phyloP scores from a whole-genome alignment of 2,888 invertebrate genomes.

The Carabus problematicus region DNA sequence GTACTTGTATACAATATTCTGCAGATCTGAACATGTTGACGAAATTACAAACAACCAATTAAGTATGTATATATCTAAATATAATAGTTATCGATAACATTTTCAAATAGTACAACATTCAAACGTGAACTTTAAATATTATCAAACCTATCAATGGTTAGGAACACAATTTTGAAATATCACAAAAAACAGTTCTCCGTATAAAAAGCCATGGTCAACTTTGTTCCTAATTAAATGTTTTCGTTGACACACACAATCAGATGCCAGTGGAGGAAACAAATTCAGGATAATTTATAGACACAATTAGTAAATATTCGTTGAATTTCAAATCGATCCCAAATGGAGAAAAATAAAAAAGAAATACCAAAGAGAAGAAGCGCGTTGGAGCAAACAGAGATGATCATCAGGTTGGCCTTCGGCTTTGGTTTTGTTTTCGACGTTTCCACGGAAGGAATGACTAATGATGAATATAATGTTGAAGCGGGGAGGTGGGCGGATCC shows the following conservation, averaged over 20 bases:
- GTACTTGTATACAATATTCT: too few relatives aligned
- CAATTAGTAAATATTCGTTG: slow-evolving; percentile 43
- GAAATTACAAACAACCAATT: too few relatives aligned
- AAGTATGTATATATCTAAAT: too few relatives aligned
- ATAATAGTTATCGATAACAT: too few relatives aligned
- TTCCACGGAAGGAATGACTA: slow-evolving; percentile 28
- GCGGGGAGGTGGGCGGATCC: slow-evolving; percentile 11
- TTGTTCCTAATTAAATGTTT: slow-evolving; percentile 39
- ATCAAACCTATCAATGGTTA: slow-evolving; percentile 8
- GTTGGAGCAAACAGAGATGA: slow-evolving; percentile 21
- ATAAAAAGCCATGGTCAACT: slow-evolving; percentile 29
- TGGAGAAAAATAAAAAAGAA: slow-evolving; percentile 35
- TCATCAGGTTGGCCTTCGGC: slow-evolving; percentile 2
- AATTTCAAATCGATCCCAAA: slow-evolving; percentile 30
- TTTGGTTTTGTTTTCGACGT: background rate
- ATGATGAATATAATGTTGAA: slow-evolving; percentile 24
- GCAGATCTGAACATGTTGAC: too few relatives aligned
- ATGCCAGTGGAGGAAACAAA: slow-evolving; percentile 35
- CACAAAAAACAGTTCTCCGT: slow-evolving; percentile 14
- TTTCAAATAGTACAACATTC: too few relatives aligned
- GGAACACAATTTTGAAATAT: slow-evolving; percentile 1
- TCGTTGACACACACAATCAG: slow-evolving; percentile 37
- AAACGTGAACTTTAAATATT: too few relatives aligned
- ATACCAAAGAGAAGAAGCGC: slow-evolving; percentile 28
- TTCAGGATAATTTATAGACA: slow-evolving; percentile 41